Conservation (phyloP, 1,140 invertebrate species). For the Drosophila biarmipes region DNA sequence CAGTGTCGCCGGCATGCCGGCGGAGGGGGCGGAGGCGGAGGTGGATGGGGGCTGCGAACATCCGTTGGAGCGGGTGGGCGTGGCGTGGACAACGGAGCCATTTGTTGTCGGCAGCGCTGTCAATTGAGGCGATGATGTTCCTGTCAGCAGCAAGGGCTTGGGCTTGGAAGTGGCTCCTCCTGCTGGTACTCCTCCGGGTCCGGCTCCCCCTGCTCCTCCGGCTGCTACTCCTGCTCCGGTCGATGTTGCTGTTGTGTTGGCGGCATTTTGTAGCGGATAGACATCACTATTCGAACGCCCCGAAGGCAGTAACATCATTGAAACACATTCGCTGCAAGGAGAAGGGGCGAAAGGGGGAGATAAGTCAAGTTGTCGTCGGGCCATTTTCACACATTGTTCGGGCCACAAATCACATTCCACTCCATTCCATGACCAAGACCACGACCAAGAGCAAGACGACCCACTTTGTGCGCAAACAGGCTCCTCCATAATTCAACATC, state of each 20-base stretch:
- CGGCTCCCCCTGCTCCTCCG: conserved; percentile 4
- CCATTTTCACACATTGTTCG: conserved; percentile 58
- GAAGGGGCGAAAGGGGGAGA: conserved; percentile 7
- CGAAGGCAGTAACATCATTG: conserved; percentile 84
- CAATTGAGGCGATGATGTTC: conserved; percentile 81
- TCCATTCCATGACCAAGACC: conserved; percentile 6
- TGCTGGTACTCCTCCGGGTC: conserved; percentile 11
- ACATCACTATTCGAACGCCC: conserved; percentile 84
- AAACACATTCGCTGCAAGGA: conserved; percentile 79
- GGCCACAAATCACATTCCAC: conserved; percentile 72
- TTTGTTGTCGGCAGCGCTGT: conserved; percentile 66
- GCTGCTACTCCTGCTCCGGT: conserved; percentile 4
- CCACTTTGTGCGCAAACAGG: conserved; percentile 72
- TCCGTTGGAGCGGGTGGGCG: conserved; percentile 54
- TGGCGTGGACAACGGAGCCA: conserved; percentile 47
- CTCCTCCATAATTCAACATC: conserved; percentile 74
- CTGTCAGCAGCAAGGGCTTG: conserved; percentile 74
- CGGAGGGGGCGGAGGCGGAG: conserved; percentile 23
- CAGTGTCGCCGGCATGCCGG: conserved; percentile 55
- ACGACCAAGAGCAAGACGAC: conserved; percentile 37
- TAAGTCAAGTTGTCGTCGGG: conserved; percentile 48
- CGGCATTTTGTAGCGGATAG: conserved; percentile 77
- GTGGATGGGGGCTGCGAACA: conserved; percentile 34
- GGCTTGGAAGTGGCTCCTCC: conserved; percentile 38
- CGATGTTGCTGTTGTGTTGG: conserved; percentile 37